Evolutionary conservation across 2,113 vertebrate species (phyloP), one percentile per base, ranked within the genome.

Genomic region (Eretmochelys imbricata): DNA sequence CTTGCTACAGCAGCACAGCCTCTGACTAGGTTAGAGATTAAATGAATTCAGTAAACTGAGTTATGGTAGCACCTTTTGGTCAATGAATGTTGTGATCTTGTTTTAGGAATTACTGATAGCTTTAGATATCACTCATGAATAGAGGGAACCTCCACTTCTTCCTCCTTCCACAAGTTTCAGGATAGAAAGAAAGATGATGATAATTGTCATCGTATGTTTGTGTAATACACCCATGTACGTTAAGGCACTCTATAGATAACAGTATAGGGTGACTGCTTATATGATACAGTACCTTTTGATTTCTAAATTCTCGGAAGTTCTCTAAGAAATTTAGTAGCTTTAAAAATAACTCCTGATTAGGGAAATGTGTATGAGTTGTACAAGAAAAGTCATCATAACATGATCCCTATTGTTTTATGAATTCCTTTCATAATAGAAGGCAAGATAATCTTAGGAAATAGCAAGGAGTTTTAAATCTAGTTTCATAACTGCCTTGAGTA

Each of bases 381-480:
- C 25, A 48, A 48, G 75, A 48, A 78, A 78, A 78, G 75, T 78
- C 5, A 75, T 75, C 72, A 46, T 46, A 38, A 46, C 42, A 76
- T 48, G 42, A 24, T 48, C 6, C 46, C 25, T 75, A 22, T 75
- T 75, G 69, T 75, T 78, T 48, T 46, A 78, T 78, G 17, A 0
- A 31, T 62, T 5, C 10, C 31, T 8, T 79, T 54, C 4, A 2
- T 24, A 0, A 8, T 10, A 50, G 0, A 22, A 53, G 48, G 2
- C 16, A 0, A 1, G n/a, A 1, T 19, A 1, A 6, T 53, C 1
- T 0, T 16, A 57, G 62, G 13, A 31, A 0, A 3, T 4, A 2
- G 83, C 27, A 17, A 0, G 5, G 1, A 35, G 78, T 3, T 54
- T 4, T 14, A 8, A n/a, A 1, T 20, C 5, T 55, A 7, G 0